Base-by-base conservation (phyloP, 2,797 vertebrate genomes). In the Neosalanx taihuensis region DNA sequence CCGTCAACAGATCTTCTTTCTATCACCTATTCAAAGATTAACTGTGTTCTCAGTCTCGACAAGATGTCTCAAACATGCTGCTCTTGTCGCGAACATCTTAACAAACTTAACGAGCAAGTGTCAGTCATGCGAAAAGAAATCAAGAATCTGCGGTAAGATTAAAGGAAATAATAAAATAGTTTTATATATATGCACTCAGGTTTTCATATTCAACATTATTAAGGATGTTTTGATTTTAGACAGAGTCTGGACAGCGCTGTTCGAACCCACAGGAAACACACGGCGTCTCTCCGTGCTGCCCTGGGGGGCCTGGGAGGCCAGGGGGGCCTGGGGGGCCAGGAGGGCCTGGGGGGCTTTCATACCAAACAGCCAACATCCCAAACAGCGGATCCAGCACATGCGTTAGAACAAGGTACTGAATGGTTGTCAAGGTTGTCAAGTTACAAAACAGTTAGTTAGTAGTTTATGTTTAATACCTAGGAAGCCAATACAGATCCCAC, bases 81-180 rank as follows among this genome's bases (percentile, higher is more conserved):
- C 20, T 79, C 84, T 72, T 81, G 85, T 58, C 41, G 66, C 0
- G 85, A 89, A 1, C 70, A 78, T 29, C 7, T 88, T 1, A 33
- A 74, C 1, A 85, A 79, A 70, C 78, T 93, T 6, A 85, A 79
- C 33, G 87, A 89, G 77, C 93, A 94, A 69, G 86, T 92, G 62
- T 90, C 89, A 72, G 88, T 93, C 10, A 93, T 93, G 92, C 86
- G 93, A 61, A 93, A 84, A 72, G 93, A 94, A 82, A 86, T 94
- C 4, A 93, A 89, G 83, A 94, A 94, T 71, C 78, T 94, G 64
- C 92, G 93, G 93, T 94, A 87, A 3, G 80, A 66, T 72, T 35
- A 13, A 0, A 49, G 58, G 4, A 13, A 18, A 51, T 18, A 0
- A 49, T 66, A 3, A 13, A 18, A 51, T 18, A 18, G 1, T 18